Percentiles rank a stretch among this genome's conserved stretches.
These are phyloP conservation scores for Tigriopus californicus DNA, from an alignment of 2,888 invertebrate genomes.

Conservation along the genomic window DNA sequence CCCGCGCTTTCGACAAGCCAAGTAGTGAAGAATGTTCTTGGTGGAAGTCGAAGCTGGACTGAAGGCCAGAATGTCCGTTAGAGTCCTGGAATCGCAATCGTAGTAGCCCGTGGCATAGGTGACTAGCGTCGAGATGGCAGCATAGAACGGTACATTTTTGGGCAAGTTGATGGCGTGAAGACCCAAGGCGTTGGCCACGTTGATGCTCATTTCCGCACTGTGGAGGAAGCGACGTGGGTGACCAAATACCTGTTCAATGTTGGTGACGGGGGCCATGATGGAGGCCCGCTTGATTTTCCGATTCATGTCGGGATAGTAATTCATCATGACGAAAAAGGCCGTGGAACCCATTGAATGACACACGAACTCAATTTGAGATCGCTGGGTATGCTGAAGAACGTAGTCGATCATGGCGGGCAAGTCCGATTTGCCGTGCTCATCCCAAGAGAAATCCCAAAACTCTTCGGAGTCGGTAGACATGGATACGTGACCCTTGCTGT, in stretches of 20 bases:
- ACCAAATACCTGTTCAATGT: conserved; percentile 42
- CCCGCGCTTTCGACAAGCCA: conserved; percentile 23
- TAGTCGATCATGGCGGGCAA: conserved; percentile 65
- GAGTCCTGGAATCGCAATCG: background rate
- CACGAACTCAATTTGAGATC: conserved; percentile 46
- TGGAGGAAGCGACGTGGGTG: conserved; percentile 36
- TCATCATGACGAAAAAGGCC: conserved; percentile 16
- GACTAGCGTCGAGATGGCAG: background rate
- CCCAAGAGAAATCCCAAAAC: conserved; percentile 58
- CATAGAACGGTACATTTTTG: background rate
- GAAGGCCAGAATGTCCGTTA: conserved; percentile 19
- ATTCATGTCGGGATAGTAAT: conserved; percentile 3
- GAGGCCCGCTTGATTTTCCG: conserved; percentile 19
- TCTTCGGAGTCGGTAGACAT: conserved; percentile 29
- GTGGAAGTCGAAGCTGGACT: conserved; percentile 29
- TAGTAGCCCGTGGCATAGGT: background rate
- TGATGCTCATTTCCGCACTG: conserved; percentile 43
- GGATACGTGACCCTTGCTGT: conserved; percentile 37
- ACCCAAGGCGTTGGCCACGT: conserved; percentile 27
- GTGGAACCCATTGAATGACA: conserved; percentile 86
- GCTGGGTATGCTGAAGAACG: conserved; percentile 38
- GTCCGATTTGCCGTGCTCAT: conserved; percentile 71
- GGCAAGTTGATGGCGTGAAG: background rate
- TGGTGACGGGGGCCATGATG: conserved; percentile 36
- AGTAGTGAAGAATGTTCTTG: conserved; percentile 28